A percentile compares a stretch with the other conserved stretches of the same genome.
Evolutionary conservation across 2,797 vertebrate genomes (phyloP).

Genomic region (Sebastes alutus): DNA sequence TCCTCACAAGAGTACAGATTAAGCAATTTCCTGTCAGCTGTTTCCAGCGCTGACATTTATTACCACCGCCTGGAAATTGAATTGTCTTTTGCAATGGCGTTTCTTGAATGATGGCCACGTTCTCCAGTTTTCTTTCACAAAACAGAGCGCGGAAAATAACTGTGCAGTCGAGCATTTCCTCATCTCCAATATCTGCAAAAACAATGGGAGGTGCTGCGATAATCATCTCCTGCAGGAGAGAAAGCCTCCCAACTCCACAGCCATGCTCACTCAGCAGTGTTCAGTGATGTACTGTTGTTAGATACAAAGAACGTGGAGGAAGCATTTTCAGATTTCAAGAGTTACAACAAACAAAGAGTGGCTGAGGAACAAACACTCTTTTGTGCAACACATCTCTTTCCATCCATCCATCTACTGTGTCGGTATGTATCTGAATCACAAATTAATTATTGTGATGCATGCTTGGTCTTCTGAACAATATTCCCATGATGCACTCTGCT

Average conservation of each 20-base stretch:
- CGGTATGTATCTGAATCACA: too few relatives aligned
- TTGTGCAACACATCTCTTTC: too few relatives aligned
- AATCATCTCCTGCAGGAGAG: slow-evolving; percentile 9
- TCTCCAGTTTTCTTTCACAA: slow-evolving; percentile 18
- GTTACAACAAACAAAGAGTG: too few relatives aligned
- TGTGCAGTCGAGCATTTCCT: slow-evolving; percentile 35
- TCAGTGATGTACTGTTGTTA: not conserved
- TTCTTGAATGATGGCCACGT: slow-evolving; percentile 32
- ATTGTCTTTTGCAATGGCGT: slow-evolving; percentile 44
- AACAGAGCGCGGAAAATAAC: not conserved
- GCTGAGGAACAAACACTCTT: too few relatives aligned
- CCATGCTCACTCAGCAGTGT: not conserved
- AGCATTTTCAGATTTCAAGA: not conserved
- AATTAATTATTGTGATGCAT: too few relatives aligned
- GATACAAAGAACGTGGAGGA: not conserved
- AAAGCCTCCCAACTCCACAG: not conserved
- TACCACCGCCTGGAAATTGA: slow-evolving; percentile 47
- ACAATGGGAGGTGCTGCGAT: slow-evolving; percentile 1
- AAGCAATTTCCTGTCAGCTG: slow-evolving; percentile 23
- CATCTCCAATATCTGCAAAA: slow-evolving; percentile 16
- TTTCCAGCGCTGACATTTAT: slow-evolving; percentile 56
- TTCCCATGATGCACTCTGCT: not conserved
- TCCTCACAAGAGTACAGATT: not conserved
- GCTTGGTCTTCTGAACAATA: too few relatives aligned
- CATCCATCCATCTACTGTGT: too few relatives aligned